Evolutionary conservation across 2,113 vertebrate species (phyloP).

Genomic region (Dicerorhinus sumatrensis): DNA sequence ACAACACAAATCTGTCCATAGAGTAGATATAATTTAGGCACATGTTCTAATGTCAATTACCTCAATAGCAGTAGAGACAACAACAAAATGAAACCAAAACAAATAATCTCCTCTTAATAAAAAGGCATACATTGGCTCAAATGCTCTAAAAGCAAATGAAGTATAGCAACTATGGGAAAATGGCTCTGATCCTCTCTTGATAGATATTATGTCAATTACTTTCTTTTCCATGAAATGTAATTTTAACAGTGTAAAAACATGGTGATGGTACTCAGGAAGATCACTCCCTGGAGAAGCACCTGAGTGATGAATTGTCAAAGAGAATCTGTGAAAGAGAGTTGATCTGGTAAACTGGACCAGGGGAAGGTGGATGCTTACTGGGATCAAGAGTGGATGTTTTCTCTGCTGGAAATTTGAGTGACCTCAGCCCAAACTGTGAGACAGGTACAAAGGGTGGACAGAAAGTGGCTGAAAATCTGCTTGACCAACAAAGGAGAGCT

Average conservation of each 20-base stretch:
- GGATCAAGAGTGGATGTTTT: not conserved
- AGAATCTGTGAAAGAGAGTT: not conserved
- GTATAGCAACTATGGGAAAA: not conserved
- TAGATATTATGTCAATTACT: constrained; percentile 22
- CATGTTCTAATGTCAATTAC: not conserved
- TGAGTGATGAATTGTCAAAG: not conserved
- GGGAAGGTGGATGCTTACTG: not conserved
- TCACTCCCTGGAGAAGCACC: not conserved
- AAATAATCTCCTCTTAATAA: constrained; percentile 33
- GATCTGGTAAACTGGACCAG: not conserved
- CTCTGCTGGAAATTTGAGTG: not conserved
- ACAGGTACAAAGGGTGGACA: not conserved
- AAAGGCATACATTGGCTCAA: not conserved
- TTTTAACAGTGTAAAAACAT: constrained; percentile 30
- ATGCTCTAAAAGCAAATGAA: not conserved
- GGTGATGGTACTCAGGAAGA: not conserved
- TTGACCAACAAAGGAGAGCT: not conserved
- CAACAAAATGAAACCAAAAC: constrained; percentile 16
- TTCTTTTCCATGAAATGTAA: constrained; percentile 44
- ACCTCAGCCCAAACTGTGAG: not conserved
- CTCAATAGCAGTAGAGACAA: not conserved
- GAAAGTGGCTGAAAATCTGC: not conserved
- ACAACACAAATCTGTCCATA: too few relatives aligned
- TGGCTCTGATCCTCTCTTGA: not conserved
- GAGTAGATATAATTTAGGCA: not conserved